phyloP scores from a whole-genome alignment of 2,113 vertebrate genomes.

The Melanerpes aurifrons region DNA sequence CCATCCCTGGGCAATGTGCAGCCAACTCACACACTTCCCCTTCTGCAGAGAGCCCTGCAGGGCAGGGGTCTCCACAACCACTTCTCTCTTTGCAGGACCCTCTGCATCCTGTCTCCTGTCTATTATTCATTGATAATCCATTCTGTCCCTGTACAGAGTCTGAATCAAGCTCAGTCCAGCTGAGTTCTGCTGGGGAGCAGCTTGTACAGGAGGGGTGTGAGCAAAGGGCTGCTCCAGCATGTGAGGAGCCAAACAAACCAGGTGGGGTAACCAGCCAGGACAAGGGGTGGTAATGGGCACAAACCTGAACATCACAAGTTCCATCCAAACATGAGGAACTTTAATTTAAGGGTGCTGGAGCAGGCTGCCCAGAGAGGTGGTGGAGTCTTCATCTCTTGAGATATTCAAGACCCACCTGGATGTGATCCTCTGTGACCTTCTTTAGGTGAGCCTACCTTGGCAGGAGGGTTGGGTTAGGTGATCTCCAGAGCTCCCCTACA shows the following conservation, averaged over 20 bases:
- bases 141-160: not conserved
- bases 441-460: too few species aligned
- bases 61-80: not conserved
- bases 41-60: not conserved
- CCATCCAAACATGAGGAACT: too few species aligned
- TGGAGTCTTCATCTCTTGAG: too few species aligned
- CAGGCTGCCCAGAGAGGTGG: too few species aligned
- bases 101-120: not conserved
- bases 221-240: not conserved
- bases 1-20: not conserved
- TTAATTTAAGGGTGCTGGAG: too few species aligned
- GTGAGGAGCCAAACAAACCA: not conserved
- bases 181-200: not conserved
- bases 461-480: too few species aligned
- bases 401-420: too few species aligned
- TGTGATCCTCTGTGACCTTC: too few species aligned
- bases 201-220: not conserved
- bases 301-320: too few species aligned
- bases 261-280: not conserved
- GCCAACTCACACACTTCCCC: not conserved
- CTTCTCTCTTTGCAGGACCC: not conserved
- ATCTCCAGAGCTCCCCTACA: too few species aligned
- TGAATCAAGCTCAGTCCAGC: not conserved
- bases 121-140: not conserved
- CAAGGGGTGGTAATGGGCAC: too few species aligned